A percentile compares a stretch with the other conserved stretches of the same genome.
Conservation (phyloP, 2,113 vertebrate species). For the Chloropsis cyanopogon region DNA sequence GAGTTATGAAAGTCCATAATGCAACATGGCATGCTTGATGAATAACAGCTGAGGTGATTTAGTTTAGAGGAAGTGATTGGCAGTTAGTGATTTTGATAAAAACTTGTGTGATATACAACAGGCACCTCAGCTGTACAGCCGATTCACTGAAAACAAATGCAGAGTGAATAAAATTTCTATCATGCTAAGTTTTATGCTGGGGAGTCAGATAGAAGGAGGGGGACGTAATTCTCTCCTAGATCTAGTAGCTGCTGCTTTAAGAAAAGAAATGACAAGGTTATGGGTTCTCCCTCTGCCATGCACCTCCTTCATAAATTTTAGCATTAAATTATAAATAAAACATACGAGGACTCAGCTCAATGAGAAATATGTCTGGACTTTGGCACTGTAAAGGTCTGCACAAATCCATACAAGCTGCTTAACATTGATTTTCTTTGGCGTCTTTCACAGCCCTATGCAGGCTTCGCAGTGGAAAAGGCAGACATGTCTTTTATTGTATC, state of each 20-base stretch:
- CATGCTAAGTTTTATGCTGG: not conserved
- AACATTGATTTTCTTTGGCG: conserved; percentile 67
- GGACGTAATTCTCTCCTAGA: not conserved
- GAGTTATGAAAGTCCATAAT: conserved; percentile 30
- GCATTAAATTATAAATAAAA: conserved; percentile 67
- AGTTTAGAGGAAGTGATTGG: conserved; percentile 32
- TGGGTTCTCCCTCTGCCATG: conserved; percentile 20
- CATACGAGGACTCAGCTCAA: conserved; percentile 38
- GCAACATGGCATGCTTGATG: conserved; percentile 45
- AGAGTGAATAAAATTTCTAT: not conserved
- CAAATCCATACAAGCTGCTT: conserved; percentile 61
- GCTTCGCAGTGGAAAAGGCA: conserved; percentile 33
- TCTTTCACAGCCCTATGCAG: conserved; percentile 5
- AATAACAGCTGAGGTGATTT: conserved; percentile 43
- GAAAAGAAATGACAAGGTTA: conserved; percentile 49
- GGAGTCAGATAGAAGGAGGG: not conserved
- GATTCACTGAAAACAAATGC: not conserved
- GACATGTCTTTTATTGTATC: conserved; percentile 48
- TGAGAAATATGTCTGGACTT: conserved; percentile 65
- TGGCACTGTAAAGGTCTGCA: conserved; percentile 50
- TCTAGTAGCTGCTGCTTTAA: conserved; percentile 43
- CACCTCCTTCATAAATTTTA: conserved; percentile 58
- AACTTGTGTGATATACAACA: not conserved
- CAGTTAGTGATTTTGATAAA: conserved; percentile 17
- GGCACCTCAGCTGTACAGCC: not conserved